phyloP scores from a whole-genome alignment of 2,888 invertebrate genomes.

The Tortricodes alternella region DNA sequence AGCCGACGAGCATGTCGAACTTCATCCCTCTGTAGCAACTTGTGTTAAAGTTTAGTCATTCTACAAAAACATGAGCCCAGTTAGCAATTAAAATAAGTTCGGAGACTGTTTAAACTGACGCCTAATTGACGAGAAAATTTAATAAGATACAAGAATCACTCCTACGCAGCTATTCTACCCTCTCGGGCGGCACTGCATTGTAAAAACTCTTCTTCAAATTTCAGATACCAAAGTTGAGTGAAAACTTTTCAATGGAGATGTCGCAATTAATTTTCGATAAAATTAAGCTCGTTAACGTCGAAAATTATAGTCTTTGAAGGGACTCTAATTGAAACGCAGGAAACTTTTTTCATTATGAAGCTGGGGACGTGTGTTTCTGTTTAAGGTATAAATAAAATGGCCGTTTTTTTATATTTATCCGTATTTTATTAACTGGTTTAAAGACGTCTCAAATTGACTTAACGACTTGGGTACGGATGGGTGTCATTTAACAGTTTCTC shows the following conservation, averaged over 20 bases:
- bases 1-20: too few relatives aligned
- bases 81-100: constrained; percentile 27
- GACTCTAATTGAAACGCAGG: constrained; percentile 32
- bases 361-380: constrained; percentile 27
- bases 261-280: constrained; percentile 36
- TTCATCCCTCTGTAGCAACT: background rate
- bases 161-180: background rate
- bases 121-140: constrained; percentile 27
- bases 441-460: background rate
- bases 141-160: constrained; percentile 8
- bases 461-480: too few relatives aligned
- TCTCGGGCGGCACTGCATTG: constrained; percentile 27
- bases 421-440: constrained; percentile 3
- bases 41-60: background rate
- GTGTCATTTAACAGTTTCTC: too few relatives aligned
- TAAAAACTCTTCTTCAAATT: constrained; percentile 29
- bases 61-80: constrained; percentile 9
- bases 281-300: constrained; percentile 35
- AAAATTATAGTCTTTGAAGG: constrained; percentile 33
- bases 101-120: constrained; percentile 16
- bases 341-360: constrained; percentile 33
- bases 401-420: constrained; percentile 5
- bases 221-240: constrained; percentile 32
- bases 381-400: constrained; percentile 27
- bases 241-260: constrained; percentile 35